Conservation (phyloP, 2,888 invertebrate genomes). For the Drosophila leonis region DNA sequence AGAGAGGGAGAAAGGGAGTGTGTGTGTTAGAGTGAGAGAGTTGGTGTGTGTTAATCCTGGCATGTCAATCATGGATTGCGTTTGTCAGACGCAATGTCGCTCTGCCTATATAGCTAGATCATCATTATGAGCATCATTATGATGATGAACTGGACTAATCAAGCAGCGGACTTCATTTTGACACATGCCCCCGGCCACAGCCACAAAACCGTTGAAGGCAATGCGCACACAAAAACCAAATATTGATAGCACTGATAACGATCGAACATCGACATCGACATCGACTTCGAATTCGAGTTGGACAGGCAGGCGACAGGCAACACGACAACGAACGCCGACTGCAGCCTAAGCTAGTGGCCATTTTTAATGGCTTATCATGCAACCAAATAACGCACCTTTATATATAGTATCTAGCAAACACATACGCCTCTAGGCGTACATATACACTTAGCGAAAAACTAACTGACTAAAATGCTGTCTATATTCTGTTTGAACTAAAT, state of each 20-base stretch:
- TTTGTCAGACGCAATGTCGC: conserved; percentile 62
- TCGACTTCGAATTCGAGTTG: conserved; percentile 14
- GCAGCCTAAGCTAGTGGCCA: conserved; percentile 67
- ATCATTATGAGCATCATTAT: conserved; percentile 4
- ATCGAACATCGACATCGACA: conserved; percentile 51
- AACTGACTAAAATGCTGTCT: background rate
- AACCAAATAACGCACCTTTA: conserved; percentile 45
- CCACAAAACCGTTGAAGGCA: conserved; percentile 24
- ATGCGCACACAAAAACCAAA: conserved; percentile 63
- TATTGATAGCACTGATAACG: conserved; percentile 73
- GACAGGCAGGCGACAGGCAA: conserved; percentile 13
- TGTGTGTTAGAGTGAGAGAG: conserved; percentile 13
- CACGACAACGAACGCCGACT: conserved; percentile 37
- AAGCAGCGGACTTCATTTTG: conserved; percentile 68
- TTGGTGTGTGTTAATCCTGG: conserved; percentile 67
- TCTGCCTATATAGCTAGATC: conserved; percentile 20
- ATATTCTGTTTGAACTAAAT: background rate
- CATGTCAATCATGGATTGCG: conserved; percentile 69
- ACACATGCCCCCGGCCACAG: conserved; percentile 55
- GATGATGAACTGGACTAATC: conserved; percentile 15
- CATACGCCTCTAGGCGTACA: conserved; percentile 1
- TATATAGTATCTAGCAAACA: conserved; percentile 12
- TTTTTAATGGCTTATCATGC: conserved; percentile 77
- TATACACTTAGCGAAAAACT: conserved; percentile 6
- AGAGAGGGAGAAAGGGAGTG: conserved; percentile 10